Evolutionary conservation across 2,888 invertebrate species (phyloP), one percentile per base, ranked within the genome.

Genomic region (Synergus japonicus): DNA sequence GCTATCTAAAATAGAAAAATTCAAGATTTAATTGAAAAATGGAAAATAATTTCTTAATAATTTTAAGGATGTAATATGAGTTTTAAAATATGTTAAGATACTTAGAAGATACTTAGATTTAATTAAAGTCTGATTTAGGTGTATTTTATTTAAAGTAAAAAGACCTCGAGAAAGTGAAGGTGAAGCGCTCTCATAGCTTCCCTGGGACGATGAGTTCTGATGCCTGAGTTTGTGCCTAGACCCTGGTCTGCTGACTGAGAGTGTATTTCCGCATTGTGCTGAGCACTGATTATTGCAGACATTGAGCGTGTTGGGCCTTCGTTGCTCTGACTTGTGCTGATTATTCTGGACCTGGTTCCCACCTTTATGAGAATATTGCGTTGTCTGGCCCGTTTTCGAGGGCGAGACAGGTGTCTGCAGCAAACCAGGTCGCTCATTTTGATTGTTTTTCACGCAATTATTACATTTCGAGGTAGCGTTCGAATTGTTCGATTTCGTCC

Each of bases 1-100:
- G 90, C 95, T 96, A 92, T 96, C 96, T 96, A 93, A 60, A 60
- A 22, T 5, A 60, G 49, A 18, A 22, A 15, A 0, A 10, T 18
- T 4, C 22, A 29, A 29, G 22, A 29, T 29, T 29, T 29, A 29
- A 29, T 29, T 29, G 22, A 29, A 29, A 29, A 29, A 29, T 29
- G 1, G 22, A 29, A 29, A 29, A 29, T 29, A 29, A 29, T 1
- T 29, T 29, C 22, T 29, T 29, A 29, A 29, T 29, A 29, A 29
- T 29, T 29, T 29, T 29, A 29, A 29, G 22, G 22, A 29, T 29
- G 1, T 29, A 29, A 29, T 1, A 29, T 29, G 22, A 29, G 22
- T 29, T 29, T 2, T 2, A 29, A 29, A 29, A 29, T 29, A 29
- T 29, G 1, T 29, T 29, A 29, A 29, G 22, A 29, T 29, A 29